Percentiles rank a stretch among this genome's conserved stretches.
phyloP scores from a whole-genome alignment of 2,113 vertebrate genomes.

The Alligator sinensis region DNA sequence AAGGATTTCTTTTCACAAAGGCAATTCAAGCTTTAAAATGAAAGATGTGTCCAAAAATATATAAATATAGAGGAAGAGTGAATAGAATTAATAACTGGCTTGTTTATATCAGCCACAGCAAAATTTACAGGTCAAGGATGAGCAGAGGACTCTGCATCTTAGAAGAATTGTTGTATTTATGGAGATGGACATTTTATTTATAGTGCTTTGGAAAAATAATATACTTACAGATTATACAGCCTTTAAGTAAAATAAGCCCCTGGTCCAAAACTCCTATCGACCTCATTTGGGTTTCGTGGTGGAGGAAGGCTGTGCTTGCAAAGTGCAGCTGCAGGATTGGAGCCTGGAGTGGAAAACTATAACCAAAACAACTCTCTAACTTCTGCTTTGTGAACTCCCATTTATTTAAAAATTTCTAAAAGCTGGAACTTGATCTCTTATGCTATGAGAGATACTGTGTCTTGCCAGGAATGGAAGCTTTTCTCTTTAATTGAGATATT shows the following conservation, averaged over 20 bases:
- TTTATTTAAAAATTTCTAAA: background rate
- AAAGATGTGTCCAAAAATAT: background rate
- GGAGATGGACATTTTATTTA: background rate
- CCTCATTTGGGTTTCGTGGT: background rate
- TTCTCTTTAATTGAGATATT: background rate
- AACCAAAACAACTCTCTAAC: background rate
- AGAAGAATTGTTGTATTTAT: background rate
- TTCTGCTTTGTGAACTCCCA: background rate
- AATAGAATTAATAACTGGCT: background rate
- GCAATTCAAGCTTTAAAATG: background rate
- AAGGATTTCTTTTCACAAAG: background rate
- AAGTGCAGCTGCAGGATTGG: background rate
- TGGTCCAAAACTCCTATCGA: background rate
- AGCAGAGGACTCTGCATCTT: background rate
- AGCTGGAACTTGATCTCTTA: background rate
- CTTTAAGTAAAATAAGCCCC: background rate
- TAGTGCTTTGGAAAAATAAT: background rate
- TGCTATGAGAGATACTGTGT: background rate
- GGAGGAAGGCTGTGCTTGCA: background rate
- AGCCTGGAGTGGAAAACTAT: background rate
- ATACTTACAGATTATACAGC: slow-evolving; percentile 14
- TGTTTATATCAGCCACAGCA: background rate
- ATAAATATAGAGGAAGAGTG: background rate
- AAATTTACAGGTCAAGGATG: fast-evolving
- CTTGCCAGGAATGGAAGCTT: background rate